A percentile compares a stretch with the other conserved stretches of the same genome.
Conservation (phyloP, 1,140 invertebrate species). For the Saxidomus purpurata region DNA sequence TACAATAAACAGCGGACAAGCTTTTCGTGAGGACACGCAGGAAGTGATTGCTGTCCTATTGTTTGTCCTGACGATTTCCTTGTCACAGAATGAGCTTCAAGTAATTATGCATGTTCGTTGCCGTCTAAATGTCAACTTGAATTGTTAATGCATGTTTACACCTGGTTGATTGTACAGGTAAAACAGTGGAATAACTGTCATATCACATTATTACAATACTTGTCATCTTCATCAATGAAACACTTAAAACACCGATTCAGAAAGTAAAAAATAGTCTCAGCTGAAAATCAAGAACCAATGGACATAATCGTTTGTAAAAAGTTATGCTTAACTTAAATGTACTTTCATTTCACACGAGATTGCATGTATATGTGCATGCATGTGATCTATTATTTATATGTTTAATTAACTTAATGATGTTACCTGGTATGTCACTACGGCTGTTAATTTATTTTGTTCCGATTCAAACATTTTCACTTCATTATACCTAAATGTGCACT, state of each 20-base stretch:
- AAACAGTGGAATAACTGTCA: constrained; percentile 38
- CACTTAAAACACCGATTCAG: not conserved
- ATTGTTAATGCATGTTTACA: constrained; percentile 26
- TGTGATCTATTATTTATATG: too few species aligned
- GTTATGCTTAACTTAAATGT: too few species aligned
- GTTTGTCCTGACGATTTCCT: constrained; percentile 8
- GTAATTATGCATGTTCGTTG: constrained; percentile 17
- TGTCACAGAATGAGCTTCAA: not conserved
- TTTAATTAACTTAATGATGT: too few species aligned
- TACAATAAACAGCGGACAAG: not conserved
- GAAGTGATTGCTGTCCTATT: constrained; percentile 4
- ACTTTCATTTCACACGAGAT: too few species aligned
- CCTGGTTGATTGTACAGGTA: constrained; percentile 13
- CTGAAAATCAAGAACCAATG: too few species aligned
- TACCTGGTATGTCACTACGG: too few species aligned
- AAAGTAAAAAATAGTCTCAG: too few species aligned
- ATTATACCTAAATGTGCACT: too few species aligned
- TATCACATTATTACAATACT: constrained; percentile 3
- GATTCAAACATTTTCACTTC: too few species aligned
- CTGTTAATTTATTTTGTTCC: too few species aligned
- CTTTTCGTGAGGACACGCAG: constrained; percentile 7
- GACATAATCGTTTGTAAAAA: too few species aligned
- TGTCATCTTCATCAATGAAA: not conserved
- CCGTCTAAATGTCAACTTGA: constrained; percentile 5
- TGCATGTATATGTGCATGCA: too few species aligned